Evolutionary conservation across 2,113 vertebrate species (phyloP), one percentile per base, ranked within the genome.

Genomic region (Axis porcinus): DNA sequence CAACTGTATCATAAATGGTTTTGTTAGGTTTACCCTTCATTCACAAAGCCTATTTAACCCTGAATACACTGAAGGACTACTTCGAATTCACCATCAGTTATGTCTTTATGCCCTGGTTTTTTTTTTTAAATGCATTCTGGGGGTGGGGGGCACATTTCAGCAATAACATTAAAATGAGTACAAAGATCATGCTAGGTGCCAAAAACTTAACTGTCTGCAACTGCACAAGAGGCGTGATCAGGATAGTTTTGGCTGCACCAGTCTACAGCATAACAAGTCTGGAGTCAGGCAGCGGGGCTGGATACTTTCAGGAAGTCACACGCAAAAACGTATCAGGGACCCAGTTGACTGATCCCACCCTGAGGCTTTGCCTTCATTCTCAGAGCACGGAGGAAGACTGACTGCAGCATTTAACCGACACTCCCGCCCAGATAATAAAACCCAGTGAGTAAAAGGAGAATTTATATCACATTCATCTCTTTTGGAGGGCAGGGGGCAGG

Each of bases 401-500:
- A 16, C 89, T 54, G 13, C 25, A 1, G 54, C 54, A 67, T 3
- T 67, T 43, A 36, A 15, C 60, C 40, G 14, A 45, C 17, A 10
- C 16, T 28, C 33, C 21, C 16, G 6, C 0, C 2, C 67, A 70
- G 15, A n/a, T 47, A 45, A 25, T 62, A 57, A 47, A 40, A 5
- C 19, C 21, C 91, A 25, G 21, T 16, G 70, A 92, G 23, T 28
- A 94, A 84, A 15, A 50, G n/a, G 43, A 50, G 19, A 86, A 16
- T 36, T 89, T 21, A 92, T 25, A 11, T 15, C 16, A 36, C 3
- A 15, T 15, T 4, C 4, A n/a, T 13, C 25, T 76, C 9, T 81
- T 58, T 76, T 13, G 2, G 74, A 0, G 2, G 5, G 47, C 47
- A 47, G 5, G 0, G 1, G 2, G 11, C 25, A n/a, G 33, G 40